Conservation (phyloP, 1,140 invertebrate genomes). For the Schlechtendalia chinensis region DNA sequence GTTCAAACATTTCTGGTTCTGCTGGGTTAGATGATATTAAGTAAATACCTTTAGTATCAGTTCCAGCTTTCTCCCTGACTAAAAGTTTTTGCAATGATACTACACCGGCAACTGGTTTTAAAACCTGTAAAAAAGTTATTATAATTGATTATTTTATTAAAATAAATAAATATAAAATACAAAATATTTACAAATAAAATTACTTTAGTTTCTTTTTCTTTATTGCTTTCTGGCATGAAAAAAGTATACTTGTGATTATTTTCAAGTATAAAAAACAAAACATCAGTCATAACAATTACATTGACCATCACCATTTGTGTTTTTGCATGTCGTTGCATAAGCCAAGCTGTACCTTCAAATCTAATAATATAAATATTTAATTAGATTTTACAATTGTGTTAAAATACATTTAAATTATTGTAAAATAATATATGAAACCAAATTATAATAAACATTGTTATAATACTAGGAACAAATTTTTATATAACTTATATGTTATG, state of each 20-base stretch:
- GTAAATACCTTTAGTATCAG: conserved; percentile 83
- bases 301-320: conserved; percentile 82
- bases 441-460: too few species aligned
- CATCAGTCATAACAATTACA: conserved; percentile 86
- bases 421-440: too few species aligned
- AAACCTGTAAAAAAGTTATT: conserved; percentile 29
- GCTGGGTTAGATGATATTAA: conserved; percentile 81
- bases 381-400: background rate
- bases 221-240: conserved; percentile 82
- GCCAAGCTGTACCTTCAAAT: conserved; percentile 79
- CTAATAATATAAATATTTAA: conserved; percentile 56
- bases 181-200: background rate
- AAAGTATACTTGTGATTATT: conserved; percentile 80
- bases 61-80: conserved; percentile 87
- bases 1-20: conserved; percentile 93
- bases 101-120: conserved; percentile 67
- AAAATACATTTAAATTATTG: too few species aligned
- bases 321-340: conserved; percentile 81
- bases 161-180: background rate
- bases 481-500: too few species aligned
- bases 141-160: background rate
- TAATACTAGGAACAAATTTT: too few species aligned
- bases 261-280: conserved; percentile 87
- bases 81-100: conserved; percentile 86
- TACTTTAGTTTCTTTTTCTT: conserved; percentile 47